A percentile compares a stretch with the other conserved stretches of the same genome.
These are phyloP conservation scores for Anarhynchus alexandrinus DNA, from an alignment of 2,113 vertebrate species.

Conservation along the genomic window DNA sequence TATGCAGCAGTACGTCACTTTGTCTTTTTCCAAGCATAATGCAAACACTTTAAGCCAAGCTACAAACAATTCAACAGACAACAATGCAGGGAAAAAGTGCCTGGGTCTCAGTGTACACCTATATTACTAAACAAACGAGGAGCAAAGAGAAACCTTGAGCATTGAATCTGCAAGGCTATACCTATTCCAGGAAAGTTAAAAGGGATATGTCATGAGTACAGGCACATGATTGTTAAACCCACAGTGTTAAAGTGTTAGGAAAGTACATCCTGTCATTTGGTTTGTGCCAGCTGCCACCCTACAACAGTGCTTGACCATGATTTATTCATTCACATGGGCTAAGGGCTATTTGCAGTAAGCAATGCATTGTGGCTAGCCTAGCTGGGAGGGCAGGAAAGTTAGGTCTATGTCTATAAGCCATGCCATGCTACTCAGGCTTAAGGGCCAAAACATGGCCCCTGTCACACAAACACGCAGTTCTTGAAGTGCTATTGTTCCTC, in stretches of 20 bases:
- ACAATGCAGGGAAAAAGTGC: not conserved
- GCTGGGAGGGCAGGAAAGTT: not conserved
- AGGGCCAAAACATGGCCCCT: not conserved
- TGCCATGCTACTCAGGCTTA: not conserved
- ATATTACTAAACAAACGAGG: not conserved
- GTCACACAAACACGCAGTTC: not conserved
- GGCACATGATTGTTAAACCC: not conserved
- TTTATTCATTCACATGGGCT: not conserved
- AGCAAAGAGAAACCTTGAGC: not conserved
- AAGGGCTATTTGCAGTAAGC: not conserved
- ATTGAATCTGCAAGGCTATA: not conserved
- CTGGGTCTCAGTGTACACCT: not conserved
- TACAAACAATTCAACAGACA: not conserved
- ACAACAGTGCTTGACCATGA: rapidly evolving
- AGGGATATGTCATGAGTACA: not conserved
- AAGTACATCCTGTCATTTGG: not conserved
- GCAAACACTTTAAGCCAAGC: not conserved
- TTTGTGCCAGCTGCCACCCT: not conserved
- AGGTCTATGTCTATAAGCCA: not conserved
- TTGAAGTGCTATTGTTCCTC: not conserved
- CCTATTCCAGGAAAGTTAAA: not conserved
- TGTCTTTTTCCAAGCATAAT: not conserved
- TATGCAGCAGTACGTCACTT: not conserved
- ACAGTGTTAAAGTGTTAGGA: not conserved
- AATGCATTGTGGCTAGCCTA: not conserved